Evolutionary conservation across 2,888 invertebrate genomes (phyloP).

Genomic region (Pollenia angustigena): DNA sequence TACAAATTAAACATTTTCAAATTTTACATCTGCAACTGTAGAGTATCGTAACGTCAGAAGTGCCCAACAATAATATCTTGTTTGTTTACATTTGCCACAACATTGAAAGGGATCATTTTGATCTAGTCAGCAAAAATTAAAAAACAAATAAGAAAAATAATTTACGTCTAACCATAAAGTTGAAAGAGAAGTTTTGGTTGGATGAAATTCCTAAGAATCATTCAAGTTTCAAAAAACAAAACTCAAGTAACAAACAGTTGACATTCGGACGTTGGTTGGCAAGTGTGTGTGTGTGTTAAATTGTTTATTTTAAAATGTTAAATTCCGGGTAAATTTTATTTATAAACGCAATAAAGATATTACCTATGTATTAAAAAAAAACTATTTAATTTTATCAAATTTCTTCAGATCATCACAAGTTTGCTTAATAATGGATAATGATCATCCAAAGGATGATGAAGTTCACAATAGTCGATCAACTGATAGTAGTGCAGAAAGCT

Average conservation of each 20-base stretch:
- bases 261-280: neutral
- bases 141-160: neutral
- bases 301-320: neutral
- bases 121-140: conserved; percentile 20
- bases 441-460: neutral
- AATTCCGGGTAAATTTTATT: conserved; percentile 14
- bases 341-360: too few species aligned
- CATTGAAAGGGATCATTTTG: too few species aligned
- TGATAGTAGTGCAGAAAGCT: neutral
- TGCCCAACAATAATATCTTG: too few species aligned
- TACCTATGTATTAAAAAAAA: too few species aligned
- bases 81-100: too few species aligned
- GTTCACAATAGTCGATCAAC: neutral
- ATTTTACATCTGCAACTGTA: too few species aligned
- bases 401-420: neutral
- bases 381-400: too few species aligned
- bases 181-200: neutral
- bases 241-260: neutral
- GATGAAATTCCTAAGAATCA: neutral
- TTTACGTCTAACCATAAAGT: neutral
- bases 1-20: too few species aligned
- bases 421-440: neutral
- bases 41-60: too few species aligned
- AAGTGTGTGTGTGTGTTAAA: neutral
- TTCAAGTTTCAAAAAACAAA: neutral